Percentiles rank a stretch among this genome's conserved stretches.
These are phyloP conservation scores for Herpailurus yagouaroundi DNA, from an alignment of 2,113 vertebrate species.

Conservation along the genomic window DNA sequence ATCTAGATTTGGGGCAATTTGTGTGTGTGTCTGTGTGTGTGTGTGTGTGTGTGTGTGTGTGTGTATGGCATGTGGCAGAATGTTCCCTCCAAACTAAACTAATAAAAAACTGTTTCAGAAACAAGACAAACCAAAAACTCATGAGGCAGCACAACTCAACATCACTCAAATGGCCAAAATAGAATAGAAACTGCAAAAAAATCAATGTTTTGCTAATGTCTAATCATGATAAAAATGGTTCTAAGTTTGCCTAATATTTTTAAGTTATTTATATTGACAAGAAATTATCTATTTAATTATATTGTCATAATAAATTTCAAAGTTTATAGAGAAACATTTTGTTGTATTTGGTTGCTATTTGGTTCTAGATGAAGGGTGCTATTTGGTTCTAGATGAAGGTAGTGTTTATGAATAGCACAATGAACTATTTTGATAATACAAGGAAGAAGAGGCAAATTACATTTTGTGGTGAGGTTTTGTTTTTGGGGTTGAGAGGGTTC, in stretches of 20 bases:
- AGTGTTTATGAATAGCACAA: neutral
- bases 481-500: neutral
- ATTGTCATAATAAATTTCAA: neutral
- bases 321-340: neutral
- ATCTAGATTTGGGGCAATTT: neutral
- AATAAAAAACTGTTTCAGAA: neutral
- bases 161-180: neutral
- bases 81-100: conserved; percentile 4
- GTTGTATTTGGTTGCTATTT: neutral
- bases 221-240: neutral
- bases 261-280: conserved; percentile 4
- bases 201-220: neutral
- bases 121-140: neutral
- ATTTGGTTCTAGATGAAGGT: neutral
- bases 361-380: neutral
- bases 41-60: neutral
- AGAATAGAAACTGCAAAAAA: neutral
- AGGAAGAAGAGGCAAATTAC: neutral
- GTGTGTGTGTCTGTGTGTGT: too few species aligned
- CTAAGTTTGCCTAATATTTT: neutral
- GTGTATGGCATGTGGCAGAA: neutral
- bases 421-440: neutral
- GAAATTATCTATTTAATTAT: neutral
- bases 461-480: neutral
- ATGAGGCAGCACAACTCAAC: neutral